phyloP scores from a whole-genome alignment of 2,113 vertebrate genomes.

The Edolisoma coerulescens region DNA sequence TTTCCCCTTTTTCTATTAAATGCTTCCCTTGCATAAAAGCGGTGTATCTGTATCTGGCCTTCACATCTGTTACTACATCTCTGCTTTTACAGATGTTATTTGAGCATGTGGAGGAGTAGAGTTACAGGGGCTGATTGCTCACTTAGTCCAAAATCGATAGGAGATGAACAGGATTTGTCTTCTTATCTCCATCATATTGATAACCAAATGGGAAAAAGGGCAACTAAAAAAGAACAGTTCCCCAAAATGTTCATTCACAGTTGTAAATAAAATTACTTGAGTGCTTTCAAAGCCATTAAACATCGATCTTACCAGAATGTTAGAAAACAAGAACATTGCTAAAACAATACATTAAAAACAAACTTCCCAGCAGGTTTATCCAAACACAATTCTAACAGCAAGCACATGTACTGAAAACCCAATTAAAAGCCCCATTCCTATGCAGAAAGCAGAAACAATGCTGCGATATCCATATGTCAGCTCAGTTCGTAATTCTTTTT shows the following conservation, averaged over 20 bases:
- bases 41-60: not conserved
- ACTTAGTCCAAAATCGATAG: constrained; percentile 40
- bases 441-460: not conserved
- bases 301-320: not conserved
- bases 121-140: not conserved
- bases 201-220: constrained; percentile 4
- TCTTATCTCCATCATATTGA: constrained; percentile 8
- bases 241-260: not conserved
- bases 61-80: not conserved
- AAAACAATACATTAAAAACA: not conserved
- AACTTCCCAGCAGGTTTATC: constrained; percentile 22
- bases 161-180: not conserved
- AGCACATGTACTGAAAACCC: not conserved
- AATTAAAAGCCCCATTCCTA: not conserved
- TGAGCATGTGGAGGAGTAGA: not conserved
- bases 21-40: not conserved
- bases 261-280: constrained; percentile 17
- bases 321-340: not conserved
- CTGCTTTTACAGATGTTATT: constrained; percentile 19
- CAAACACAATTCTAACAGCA: not conserved
- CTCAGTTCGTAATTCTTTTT: not conserved
- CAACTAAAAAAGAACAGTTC: not conserved
- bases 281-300: not conserved
- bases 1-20: constrained; percentile 20
- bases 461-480: not conserved